phyloP scores from a whole-genome alignment of 2,888 invertebrate genomes.

The Ophonus ardosiacus region DNA sequence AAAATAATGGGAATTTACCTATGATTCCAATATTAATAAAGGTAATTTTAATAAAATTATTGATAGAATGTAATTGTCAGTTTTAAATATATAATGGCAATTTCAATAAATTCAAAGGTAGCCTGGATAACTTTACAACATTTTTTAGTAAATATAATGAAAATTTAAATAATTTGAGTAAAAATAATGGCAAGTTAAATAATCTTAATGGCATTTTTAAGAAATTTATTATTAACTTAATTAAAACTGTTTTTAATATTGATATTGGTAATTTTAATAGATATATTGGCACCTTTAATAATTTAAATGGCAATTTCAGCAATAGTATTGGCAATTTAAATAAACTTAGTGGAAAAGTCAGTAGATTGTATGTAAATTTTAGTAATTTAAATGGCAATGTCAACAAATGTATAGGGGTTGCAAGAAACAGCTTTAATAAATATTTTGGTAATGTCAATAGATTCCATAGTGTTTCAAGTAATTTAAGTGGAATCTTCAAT shows the following conservation, averaged over 20 bases:
- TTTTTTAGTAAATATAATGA: too few species aligned
- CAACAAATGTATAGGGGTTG: background rate
- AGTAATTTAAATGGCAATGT: constrained; percentile 19
- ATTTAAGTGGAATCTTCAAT: background rate
- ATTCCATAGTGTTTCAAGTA: background rate
- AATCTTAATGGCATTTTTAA: background rate
- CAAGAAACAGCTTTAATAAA: background rate
- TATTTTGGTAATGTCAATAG: background rate
- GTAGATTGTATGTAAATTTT: background rate
- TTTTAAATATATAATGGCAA: too few species aligned
- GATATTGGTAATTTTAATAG: background rate
- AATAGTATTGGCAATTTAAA: background rate
- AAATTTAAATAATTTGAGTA: too few species aligned
- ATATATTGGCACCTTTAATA: background rate
- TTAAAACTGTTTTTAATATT: background rate
- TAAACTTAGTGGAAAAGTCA: background rate
- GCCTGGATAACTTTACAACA: too few species aligned
- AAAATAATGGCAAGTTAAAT: background rate
- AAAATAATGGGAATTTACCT: too few species aligned
- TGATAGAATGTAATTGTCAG: too few species aligned
- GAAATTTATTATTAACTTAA: background rate
- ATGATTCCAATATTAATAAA: too few species aligned
- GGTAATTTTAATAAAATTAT: too few species aligned
- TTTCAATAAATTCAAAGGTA: too few species aligned
- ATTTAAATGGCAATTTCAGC: constrained; percentile 4